Evolutionary conservation across 1,140 invertebrate genomes (phyloP).

Genomic region (Phymorhynchus buccinoides): DNA sequence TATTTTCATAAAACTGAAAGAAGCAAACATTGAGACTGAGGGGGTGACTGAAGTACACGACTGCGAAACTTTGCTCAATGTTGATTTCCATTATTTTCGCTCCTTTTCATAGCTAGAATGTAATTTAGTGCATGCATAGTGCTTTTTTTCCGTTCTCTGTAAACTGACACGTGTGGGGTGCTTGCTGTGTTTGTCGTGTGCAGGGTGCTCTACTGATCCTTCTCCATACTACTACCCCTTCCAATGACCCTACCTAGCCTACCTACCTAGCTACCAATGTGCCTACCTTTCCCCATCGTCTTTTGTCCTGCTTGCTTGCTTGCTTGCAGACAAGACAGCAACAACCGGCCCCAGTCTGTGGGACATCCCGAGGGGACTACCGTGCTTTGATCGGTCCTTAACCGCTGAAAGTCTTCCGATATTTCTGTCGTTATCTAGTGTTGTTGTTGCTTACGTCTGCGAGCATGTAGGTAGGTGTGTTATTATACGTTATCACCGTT

Average conservation of each 20-base stretch:
- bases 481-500: background rate
- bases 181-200: conserved; percentile 23
- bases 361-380: conserved; percentile 3
- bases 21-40: no score
- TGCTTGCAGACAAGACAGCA: background rate
- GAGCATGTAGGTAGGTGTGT: background rate
- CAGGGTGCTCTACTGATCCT: conserved; percentile 19
- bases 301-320: background rate
- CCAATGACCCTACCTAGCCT: background rate
- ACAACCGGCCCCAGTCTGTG: background rate
- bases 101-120: no score
- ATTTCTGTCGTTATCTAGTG: background rate
- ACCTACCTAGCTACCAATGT: background rate
- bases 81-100: no score
- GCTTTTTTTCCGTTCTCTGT: background rate
- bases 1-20: no score
- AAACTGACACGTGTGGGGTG: conserved; percentile 8
- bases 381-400: background rate
- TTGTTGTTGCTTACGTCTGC: background rate
- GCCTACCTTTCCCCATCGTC: background rate
- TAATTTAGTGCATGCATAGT: background rate
- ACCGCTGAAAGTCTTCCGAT: background rate
- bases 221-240: background rate
- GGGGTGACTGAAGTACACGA: no score
- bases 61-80: no score